A percentile compares a stretch with the other conserved stretches of the same genome.
Evolutionary conservation across 1,140 invertebrate genomes (phyloP).

Genomic region (Drosophila funebris): DNA sequence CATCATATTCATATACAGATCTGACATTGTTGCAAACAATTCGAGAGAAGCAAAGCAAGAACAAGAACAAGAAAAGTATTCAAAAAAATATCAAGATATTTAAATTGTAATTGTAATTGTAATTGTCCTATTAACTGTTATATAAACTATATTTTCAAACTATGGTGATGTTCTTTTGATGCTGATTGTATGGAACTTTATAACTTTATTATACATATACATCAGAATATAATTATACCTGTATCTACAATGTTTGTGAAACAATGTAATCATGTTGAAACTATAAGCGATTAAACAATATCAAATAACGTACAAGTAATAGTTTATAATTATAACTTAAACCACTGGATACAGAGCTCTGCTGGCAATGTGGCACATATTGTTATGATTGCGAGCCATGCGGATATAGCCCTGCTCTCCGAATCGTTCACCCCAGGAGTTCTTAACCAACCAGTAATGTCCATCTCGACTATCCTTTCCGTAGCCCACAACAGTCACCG

Average conservation of each 20-base stretch:
- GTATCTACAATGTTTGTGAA: not conserved
- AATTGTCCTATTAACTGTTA: constrained; percentile 57
- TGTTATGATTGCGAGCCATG: constrained; percentile 86
- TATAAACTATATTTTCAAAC: constrained; percentile 48
- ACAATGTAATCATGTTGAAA: not conserved
- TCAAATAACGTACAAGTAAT: not conserved
- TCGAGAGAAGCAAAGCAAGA: no score
- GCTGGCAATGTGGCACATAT: constrained; percentile 85
- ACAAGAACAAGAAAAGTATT: constrained; percentile 42
- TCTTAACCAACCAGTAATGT: constrained; percentile 89
- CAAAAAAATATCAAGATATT: constrained; percentile 29
- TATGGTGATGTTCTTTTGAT: constrained; percentile 61
- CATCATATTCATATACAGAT: constrained; percentile 38
- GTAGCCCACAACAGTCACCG: constrained; percentile 88
- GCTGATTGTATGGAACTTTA: constrained; percentile 28
- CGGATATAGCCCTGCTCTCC: constrained; percentile 86
- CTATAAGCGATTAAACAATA: not conserved
- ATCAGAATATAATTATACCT: no score
- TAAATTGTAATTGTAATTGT: constrained; percentile 35
- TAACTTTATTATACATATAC: constrained; percentile 6
- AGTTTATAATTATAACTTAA: not conserved
- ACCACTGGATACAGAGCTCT: not conserved
- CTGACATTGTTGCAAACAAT: constrained; percentile 61
- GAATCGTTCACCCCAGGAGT: constrained; percentile 85
- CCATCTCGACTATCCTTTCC: constrained; percentile 85